Evolutionary conservation across 2,113 vertebrate genomes (phyloP), one percentile per base, ranked within the genome.

Genomic region (Crotophaga sulcirostris): DNA sequence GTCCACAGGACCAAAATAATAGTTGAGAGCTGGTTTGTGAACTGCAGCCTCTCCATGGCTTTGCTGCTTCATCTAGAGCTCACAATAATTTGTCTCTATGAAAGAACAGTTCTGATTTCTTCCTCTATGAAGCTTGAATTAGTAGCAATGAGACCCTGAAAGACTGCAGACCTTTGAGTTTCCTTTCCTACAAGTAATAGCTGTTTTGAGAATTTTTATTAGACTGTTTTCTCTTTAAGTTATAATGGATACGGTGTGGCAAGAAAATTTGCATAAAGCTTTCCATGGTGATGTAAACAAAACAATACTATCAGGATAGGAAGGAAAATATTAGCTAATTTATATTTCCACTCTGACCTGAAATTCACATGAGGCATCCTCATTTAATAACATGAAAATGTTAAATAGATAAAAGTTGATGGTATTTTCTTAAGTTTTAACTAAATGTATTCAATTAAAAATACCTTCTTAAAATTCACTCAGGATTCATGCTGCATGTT

Each of bases 211-310:
- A 90, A 89, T 93, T 96, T 93, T 94, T 95, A 94, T 96, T 92
- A 82, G 72, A 40, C 16, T 42, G 18, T 84, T 95, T 94, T 89
- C 64, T 89, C 81, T 96, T 94, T 80, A 86, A 96, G 82, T 36
- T 79, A 90, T 88, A 95, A 95, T 69, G 77, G 76, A 82, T 93
- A 83, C 51, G 68, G 79, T 86, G 68, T 89, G 60, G 85, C 49
- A 95, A 82, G 73, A 56, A 93, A 66, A 97, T 93, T 93, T 88
- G 64, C 89, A 95, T 93, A 91, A 95, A 81, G 31, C 75, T 88
- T 96, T 97, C 77, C 76, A 77, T 68, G 80, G 66, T 87, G 88
- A 96, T 78, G 85, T 92, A 95, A 97, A 96, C 79, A 95, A 91
- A 95, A 95, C 51, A 94, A 76, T 90, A 94, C 96, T 92, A 95